These are phyloP conservation scores for Montipora foliosa DNA, from an alignment of 64 coral and sea anemone species.

Conservation along the genomic window DNA sequence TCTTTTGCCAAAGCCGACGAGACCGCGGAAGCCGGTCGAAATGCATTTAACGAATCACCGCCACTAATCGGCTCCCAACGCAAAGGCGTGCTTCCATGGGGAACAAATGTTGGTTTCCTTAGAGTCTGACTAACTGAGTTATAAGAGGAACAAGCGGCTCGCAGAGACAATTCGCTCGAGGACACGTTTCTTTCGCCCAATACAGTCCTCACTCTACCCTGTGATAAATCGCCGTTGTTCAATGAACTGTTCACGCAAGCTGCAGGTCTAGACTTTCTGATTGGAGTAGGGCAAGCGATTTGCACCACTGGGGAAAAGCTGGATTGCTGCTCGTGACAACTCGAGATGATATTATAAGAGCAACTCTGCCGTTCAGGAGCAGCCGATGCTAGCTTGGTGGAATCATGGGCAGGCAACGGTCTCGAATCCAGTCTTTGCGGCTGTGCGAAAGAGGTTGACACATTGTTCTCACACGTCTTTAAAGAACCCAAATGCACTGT, in stretches of 20 bases:
- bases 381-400: not conserved
- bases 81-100: not conserved
- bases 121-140: not conserved
- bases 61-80: slow-evolving; percentile 2
- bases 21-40: not conserved
- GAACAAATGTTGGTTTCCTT: not conserved
- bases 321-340: not conserved
- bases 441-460: not conserved
- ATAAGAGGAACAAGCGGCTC: not conserved
- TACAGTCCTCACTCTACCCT: not conserved
- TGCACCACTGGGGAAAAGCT: not conserved
- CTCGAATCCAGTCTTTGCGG: not conserved
- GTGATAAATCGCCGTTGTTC: not conserved
- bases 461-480: not conserved
- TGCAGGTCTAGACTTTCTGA: not conserved
- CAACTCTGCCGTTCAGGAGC: not conserved
- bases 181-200: not conserved
- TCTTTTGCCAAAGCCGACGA: not conserved
- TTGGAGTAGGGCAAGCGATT: not conserved
- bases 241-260: not conserved
- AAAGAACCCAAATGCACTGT: not conserved
- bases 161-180: not conserved
- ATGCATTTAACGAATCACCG: not conserved
- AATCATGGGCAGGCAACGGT: not conserved
- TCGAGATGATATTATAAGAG: not conserved